Conservation (phyloP, 1,140 invertebrate genomes). For the Zeugodacus cucurbitae region DNA sequence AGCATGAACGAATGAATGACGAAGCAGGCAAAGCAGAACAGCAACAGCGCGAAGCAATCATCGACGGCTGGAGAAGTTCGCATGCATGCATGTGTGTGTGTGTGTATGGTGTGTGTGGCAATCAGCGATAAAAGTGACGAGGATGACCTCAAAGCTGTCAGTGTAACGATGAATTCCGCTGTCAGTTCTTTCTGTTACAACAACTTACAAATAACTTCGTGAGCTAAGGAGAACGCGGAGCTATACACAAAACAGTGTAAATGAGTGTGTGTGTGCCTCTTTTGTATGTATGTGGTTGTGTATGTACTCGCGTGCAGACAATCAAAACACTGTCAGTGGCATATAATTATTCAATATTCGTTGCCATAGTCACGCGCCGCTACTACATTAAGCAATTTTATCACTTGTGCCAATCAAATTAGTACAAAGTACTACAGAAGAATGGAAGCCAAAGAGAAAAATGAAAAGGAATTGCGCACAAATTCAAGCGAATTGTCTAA, state of each 20-base stretch:
- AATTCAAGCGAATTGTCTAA: neutral
- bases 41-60: neutral
- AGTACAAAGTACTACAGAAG: neutral
- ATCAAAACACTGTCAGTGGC: constrained; percentile 16
- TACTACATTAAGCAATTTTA: neutral
- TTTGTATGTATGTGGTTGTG: no score
- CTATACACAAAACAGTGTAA: neutral
- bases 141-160: constrained; percentile 10
- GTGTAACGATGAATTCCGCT: neutral
- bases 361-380: neutral
- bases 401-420: neutral
- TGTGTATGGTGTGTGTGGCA: neutral
- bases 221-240: neutral
- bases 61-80: neutral
- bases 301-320: neutral
- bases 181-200: neutral
- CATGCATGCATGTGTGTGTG: neutral
- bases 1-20: neutral
- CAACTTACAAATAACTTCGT: neutral
- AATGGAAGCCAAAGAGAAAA: neutral
- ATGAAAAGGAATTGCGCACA: neutral
- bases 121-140: neutral
- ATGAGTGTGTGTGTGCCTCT: neutral
- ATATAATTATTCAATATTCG: constrained; percentile 21
- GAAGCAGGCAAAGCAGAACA: neutral